These are phyloP conservation scores for Penaeus vannamei DNA, from an alignment of 1,140 invertebrate genomes.

Conservation along the genomic window DNA sequence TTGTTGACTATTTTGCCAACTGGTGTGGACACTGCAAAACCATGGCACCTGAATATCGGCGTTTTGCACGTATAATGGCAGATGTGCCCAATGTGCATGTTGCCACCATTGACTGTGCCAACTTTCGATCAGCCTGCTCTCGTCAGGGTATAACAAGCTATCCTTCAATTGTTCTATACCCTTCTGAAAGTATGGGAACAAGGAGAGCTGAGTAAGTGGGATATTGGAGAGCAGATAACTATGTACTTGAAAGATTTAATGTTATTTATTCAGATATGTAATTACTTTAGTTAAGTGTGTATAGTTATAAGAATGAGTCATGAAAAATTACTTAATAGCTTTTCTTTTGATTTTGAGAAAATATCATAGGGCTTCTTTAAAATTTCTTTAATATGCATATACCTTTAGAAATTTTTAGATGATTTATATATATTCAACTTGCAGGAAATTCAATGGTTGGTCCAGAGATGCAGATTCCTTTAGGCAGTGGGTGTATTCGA, in stretches of 20 bases:
- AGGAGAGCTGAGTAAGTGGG: constrained; percentile 26
- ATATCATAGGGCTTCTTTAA: background rate
- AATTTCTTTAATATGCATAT: background rate
- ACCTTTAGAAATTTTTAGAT: constrained; percentile 62
- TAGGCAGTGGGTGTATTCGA: constrained; percentile 77
- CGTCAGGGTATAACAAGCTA: constrained; percentile 79
- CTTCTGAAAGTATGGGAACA: constrained; percentile 69
- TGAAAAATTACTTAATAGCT: no score
- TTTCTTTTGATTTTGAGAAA: no score
- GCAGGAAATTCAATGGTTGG: constrained; percentile 77
- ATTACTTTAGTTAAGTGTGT: no score
- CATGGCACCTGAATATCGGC: constrained; percentile 78
- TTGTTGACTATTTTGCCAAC: background rate
- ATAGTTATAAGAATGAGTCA: no score
- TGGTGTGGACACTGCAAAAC: background rate
- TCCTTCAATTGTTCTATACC: constrained; percentile 79
- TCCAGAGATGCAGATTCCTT: constrained; percentile 77
- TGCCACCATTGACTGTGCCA: constrained; percentile 86
- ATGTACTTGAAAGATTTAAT: no score
- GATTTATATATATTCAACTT: constrained; percentile 59
- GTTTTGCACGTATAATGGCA: constrained; percentile 72
- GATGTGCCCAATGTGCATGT: constrained; percentile 75
- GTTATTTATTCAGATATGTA: no score
- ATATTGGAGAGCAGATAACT: no score
- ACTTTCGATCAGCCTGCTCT: constrained; percentile 81